Conservation (phyloP, 2,797 vertebrate species). For the Rhinichthys osculus region DNA sequence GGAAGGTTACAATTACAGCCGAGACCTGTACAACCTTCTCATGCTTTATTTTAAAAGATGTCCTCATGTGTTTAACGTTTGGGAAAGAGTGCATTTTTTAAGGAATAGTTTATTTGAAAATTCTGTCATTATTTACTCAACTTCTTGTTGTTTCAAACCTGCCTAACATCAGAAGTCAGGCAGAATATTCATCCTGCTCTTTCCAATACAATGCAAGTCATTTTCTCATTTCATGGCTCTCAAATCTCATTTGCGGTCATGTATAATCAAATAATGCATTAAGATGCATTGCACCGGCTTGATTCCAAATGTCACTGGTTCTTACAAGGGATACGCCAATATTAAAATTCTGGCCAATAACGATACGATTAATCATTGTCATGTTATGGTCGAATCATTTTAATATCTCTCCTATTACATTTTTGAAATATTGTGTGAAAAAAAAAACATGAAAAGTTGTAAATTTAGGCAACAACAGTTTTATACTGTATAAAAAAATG, state of each 20-base stretch:
- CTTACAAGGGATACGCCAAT: not conserved
- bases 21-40: conserved; percentile 25
- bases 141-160: not conserved
- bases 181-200: not conserved
- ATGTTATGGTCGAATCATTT: not conserved
- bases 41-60: conserved; percentile 55
- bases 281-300: not conserved
- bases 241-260: not conserved
- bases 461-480: not conserved
- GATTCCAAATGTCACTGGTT: conserved; percentile 19
- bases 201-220: not conserved
- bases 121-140: not conserved
- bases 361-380: not conserved
- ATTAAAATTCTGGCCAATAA: conserved; percentile 1
- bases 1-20: conserved; percentile 45
- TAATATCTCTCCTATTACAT: not conserved
- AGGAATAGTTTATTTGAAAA: not conserved
- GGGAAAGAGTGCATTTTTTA: not conserved
- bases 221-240: conserved; percentile 1
- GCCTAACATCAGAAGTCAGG: not conserved
- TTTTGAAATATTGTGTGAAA: not conserved
- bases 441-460: no score
- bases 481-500: no score
- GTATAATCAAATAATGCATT: conserved; percentile 25
- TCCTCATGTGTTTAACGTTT: conserved; percentile 49